These are phyloP conservation scores for Catostylus mosaicus DNA, from an alignment of 30 jellyfish, hydroid and myxozoan species.

Conservation along the genomic window DNA sequence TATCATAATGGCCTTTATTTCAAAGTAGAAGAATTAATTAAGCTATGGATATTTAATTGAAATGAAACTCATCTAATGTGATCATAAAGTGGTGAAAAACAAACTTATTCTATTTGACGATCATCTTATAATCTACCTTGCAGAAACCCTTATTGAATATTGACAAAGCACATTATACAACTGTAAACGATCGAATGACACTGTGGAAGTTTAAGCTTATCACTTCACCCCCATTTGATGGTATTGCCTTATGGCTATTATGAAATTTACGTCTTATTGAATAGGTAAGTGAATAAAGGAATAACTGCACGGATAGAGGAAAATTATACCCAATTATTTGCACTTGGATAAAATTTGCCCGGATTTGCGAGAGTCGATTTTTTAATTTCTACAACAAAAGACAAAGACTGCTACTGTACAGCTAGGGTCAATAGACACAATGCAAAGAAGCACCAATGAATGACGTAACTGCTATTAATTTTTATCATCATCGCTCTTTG, in stretches of 20 bases:
- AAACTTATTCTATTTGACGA: background rate
- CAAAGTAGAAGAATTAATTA: background rate
- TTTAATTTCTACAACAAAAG: slow-evolving; percentile 31
- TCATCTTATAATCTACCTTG: background rate
- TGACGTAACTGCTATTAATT: background rate
- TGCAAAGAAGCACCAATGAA: background rate
- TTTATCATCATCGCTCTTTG: too few relatives aligned
- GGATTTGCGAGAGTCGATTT: slow-evolving; percentile 19
- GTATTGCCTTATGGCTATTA: background rate
- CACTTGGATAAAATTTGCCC: slow-evolving; percentile 7
- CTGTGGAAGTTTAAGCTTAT: background rate
- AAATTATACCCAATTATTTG: slow-evolving; percentile 20
- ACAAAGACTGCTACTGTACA: slow-evolving; percentile 38
- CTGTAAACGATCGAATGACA: background rate
- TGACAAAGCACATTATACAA: background rate
- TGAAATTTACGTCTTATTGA: background rate
- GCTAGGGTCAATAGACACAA: background rate
- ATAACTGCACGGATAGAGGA: background rate
- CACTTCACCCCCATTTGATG: background rate
- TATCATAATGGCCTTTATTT: background rate
- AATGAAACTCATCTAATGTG: background rate
- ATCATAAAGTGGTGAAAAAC: background rate
- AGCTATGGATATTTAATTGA: background rate
- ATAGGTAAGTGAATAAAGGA: background rate
- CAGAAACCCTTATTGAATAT: background rate